Percentiles rank a stretch among this genome's conserved stretches.
These are phyloP conservation scores for Lydus trimaculatus DNA, from an alignment of 2,888 invertebrate species.

Conservation along the genomic window DNA sequence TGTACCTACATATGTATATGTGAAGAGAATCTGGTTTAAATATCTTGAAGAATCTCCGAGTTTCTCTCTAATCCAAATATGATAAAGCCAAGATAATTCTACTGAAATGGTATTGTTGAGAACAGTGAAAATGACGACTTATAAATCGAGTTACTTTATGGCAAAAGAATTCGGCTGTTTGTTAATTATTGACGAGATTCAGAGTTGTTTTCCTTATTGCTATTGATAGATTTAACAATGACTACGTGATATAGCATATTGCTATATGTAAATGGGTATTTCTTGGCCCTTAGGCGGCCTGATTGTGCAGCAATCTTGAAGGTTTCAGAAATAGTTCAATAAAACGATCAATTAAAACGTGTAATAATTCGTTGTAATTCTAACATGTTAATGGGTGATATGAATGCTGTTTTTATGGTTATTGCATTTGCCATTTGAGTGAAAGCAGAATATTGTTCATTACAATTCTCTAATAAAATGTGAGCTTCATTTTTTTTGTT, in stretches of 20 bases:
- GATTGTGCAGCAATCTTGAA: too few relatives aligned
- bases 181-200: background rate
- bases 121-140: too few relatives aligned
- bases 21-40: background rate
- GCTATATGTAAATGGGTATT: too few relatives aligned
- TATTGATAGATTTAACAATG: too few relatives aligned
- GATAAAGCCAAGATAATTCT: background rate
- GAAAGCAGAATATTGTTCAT: background rate
- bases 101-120: too few relatives aligned
- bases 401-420: constrained; percentile 4
- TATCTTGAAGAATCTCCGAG: background rate
- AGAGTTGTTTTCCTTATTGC: too few relatives aligned
- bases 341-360: background rate
- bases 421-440: background rate
- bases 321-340: background rate
- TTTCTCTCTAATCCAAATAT: background rate
- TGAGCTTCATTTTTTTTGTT: too few relatives aligned
- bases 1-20: too few relatives aligned
- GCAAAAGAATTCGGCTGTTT: background rate
- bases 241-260: too few relatives aligned
- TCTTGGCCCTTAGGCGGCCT: too few relatives aligned
- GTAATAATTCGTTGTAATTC: background rate
- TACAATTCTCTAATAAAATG: too few relatives aligned
- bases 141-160: background rate
- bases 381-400: background rate